Evolutionary conservation across 2,888 invertebrate species (phyloP), one percentile per base, ranked within the genome.

Genomic region (Watsonalla binaria): DNA sequence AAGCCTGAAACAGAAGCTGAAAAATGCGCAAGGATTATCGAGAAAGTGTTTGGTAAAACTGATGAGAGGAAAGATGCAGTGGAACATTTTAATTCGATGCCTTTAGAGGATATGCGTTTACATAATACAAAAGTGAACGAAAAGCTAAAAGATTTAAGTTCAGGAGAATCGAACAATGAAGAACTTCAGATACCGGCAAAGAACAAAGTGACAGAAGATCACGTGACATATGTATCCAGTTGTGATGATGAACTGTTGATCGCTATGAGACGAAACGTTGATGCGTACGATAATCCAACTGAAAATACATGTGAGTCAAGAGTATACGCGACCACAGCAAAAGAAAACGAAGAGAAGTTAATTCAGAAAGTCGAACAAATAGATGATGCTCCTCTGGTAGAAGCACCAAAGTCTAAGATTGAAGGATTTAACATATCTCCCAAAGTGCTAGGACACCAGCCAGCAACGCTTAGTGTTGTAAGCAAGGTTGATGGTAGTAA

Each of bases 341-440:
- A 70, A 57, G 59, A 71, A 51, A 57, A 68, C 6, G 74, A 76
- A 47, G 80, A 81, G 46, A 62, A 74, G 54, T 59, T 83, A 9
- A 54, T 55, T 14, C 83, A 86, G 55, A 84, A 79, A 60, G 33
- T 82, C 2, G 85, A 86, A 65, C 54, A 57, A 0, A 66, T 83
- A 11, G 66, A 80, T 0, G 84, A 86, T 60, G 66, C 69, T 0
- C 70, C 77, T 5, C 13, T 79, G 15, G 76, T 77, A 34, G 81
- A 79, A 66, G 70, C 76, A 15, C 64, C 69, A 0, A 65, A 60
- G 11, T 51, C 63, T 33, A 65, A 69, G 53, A 15, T 68, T 5
- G 78, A 79, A 56, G 77, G 74, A 6, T 72, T 78, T 13, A 77
- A 76, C 58, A 46, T 56, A 0, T 47, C 58, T 15, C 76, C 79